Evolutionary conservation across 2,113 vertebrate species (phyloP).

Genomic region (Speoplatyrhinus poulsoni): DNA sequence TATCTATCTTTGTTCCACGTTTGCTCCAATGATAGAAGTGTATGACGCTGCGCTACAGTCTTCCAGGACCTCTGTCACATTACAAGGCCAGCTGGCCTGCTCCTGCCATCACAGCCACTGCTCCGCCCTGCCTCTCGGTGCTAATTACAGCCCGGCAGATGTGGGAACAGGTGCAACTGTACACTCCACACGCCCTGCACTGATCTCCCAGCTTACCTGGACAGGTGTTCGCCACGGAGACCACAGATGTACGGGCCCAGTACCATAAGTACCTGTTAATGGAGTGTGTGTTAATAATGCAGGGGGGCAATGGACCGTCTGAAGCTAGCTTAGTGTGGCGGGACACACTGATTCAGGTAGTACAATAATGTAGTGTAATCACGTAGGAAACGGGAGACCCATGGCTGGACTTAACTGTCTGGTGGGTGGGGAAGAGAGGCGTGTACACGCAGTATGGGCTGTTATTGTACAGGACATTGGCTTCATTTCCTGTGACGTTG

Average conservation of each 20-base stretch:
- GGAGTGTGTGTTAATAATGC: conserved; percentile 45
- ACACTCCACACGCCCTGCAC: conserved; percentile 22
- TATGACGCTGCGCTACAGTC: too few relatives aligned
- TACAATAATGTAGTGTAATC: conserved; percentile 62
- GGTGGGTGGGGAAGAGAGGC: neutral
- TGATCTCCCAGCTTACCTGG: conserved; percentile 44
- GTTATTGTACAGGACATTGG: too few relatives aligned
- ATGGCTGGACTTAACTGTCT: neutral
- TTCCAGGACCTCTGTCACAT: too few relatives aligned
- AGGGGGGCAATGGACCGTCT: conserved; percentile 26
- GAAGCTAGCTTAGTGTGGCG: conserved; percentile 43
- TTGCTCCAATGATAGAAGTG: too few relatives aligned
- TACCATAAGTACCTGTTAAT: conserved; percentile 10
- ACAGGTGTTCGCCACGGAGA: conserved; percentile 44
- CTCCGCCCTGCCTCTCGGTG: neutral
- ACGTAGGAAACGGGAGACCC: conserved; percentile 10
- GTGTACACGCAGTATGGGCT: too few relatives aligned
- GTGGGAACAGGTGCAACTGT: conserved; percentile 6
- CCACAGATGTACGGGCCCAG: conserved; percentile 12
- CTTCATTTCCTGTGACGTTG: too few relatives aligned
- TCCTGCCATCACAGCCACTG: too few relatives aligned
- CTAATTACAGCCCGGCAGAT: conserved; percentile 25
- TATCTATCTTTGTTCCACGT: too few relatives aligned
- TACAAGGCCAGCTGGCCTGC: too few relatives aligned
- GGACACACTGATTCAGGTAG: conserved; percentile 29